These are phyloP conservation scores for Cheilosia impressa DNA, from an alignment of 2,888 invertebrate species.

Conservation along the genomic window DNA sequence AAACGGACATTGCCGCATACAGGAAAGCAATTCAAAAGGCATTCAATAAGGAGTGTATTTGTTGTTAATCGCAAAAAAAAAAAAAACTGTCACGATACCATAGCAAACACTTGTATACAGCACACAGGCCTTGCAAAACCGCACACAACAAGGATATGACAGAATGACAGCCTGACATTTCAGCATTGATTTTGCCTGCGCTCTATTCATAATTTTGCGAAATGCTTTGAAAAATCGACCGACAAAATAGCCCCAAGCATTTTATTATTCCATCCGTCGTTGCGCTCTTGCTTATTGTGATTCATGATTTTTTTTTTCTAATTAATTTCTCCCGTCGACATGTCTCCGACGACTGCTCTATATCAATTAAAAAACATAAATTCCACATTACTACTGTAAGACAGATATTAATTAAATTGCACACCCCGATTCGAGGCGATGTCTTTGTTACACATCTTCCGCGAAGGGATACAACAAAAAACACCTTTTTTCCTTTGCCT, in stretches of 20 bases:
- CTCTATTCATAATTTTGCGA: conserved; percentile 10
- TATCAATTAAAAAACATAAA: conserved; percentile 42
- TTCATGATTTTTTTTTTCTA: conserved; percentile 38
- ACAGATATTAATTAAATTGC: conserved; percentile 72
- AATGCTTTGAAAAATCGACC: conserved; percentile 67
- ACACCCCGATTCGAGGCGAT: conserved; percentile 61
- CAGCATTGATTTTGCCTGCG: conserved; percentile 68
- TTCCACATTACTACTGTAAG: conserved; percentile 37
- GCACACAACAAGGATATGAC: conserved; percentile 65
- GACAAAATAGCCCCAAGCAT: conserved; percentile 69
- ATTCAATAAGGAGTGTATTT: conserved; percentile 45
- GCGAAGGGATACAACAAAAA: conserved; percentile 26
- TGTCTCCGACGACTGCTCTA: conserved; percentile 10
- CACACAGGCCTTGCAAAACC: conserved; percentile 55
- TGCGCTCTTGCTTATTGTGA: conserved; percentile 42
- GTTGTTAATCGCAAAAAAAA: conserved; percentile 2
- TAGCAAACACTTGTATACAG: conserved; percentile 48
- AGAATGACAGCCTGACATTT: conserved; percentile 74
- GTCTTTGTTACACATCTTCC: conserved; percentile 48
- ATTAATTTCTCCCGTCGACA: conserved; percentile 55
- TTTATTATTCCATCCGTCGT: conserved; percentile 61
- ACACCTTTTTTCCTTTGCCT: conserved; percentile 43
- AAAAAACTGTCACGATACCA: conserved; percentile 53
- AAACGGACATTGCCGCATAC: conserved; percentile 37
- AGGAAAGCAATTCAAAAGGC: conserved; percentile 55